These are phyloP conservation scores for Creontiades dilutus DNA, from an alignment of 2,888 invertebrate genomes.

Conservation along the genomic window DNA sequence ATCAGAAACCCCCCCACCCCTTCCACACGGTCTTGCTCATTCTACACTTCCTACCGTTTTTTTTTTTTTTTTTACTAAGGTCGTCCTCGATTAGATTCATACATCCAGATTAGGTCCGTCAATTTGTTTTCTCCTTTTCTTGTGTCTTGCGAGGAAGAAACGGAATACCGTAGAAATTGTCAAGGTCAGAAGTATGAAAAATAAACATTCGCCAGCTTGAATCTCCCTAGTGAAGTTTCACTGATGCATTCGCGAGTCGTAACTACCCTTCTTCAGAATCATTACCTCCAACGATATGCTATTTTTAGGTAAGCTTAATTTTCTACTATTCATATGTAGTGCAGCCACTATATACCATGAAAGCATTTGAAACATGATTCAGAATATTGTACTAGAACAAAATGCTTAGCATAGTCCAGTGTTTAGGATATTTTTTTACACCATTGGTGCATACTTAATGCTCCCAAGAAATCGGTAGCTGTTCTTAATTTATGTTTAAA, in stretches of 20 bases:
- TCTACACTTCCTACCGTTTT: neutral
- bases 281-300: neutral
- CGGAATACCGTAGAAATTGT: neutral
- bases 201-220: neutral
- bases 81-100: slow-evolving; percentile 9
- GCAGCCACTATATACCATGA: too few species aligned
- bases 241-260: neutral
- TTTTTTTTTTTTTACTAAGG: slow-evolving; percentile 27
- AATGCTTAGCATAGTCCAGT: too few species aligned
- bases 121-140: neutral
- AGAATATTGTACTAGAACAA: too few species aligned
- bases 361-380: too few species aligned
- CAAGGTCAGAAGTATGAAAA: neutral
- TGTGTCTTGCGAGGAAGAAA: neutral
- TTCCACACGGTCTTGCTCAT: neutral
- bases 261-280: neutral
- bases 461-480: too few species aligned
- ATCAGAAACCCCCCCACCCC: slow-evolving; percentile 17
- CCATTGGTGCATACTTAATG: too few species aligned
- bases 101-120: slow-evolving; percentile 19
- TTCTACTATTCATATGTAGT: too few species aligned
- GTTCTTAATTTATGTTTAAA: too few species aligned
- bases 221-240: neutral
- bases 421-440: too few species aligned
- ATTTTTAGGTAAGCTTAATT: neutral